These are phyloP conservation scores for Pygoscelis adeliae DNA, from an alignment of 2,113 vertebrate genomes.

Conservation along the genomic window DNA sequence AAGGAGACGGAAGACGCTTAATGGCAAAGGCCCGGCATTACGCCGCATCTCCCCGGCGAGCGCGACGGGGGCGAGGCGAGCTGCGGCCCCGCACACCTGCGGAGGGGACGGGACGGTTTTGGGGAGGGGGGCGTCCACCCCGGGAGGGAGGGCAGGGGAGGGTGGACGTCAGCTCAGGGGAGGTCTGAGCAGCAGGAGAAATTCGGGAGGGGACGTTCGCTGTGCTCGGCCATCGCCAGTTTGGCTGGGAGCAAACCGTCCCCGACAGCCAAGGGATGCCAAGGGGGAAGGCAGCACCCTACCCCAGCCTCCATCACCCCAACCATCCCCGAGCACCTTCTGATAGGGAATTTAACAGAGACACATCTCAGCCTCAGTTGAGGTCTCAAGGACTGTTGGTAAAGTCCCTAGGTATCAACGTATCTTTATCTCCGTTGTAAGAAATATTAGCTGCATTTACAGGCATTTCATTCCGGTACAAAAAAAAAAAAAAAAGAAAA, in stretches of 20 bases:
- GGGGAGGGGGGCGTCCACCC: neutral
- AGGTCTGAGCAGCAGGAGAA: neutral
- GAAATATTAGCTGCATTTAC: neutral
- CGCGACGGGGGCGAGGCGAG: neutral
- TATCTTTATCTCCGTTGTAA: neutral
- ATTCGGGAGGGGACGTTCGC: fast-evolving
- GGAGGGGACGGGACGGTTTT: fast-evolving
- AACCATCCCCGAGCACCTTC: fast-evolving
- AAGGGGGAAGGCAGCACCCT: fast-evolving
- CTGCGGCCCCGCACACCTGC: neutral
- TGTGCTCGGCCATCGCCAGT: fast-evolving
- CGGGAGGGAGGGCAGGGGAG: neutral
- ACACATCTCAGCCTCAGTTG: neutral
- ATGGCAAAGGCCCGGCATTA: conserved; percentile 73
- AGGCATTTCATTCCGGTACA: neutral
- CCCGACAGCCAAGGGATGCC: neutral
- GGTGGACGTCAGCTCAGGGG: neutral
- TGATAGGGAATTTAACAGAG: fast-evolving
- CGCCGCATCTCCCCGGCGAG: neutral
- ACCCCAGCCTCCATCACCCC: neutral
- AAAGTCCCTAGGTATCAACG: neutral
- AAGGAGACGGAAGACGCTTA: conserved; percentile 82
- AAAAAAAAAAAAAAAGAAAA: neutral
- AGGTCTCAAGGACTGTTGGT: neutral
- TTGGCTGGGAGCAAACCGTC: fast-evolving